Evolutionary conservation across 2,113 vertebrate species (phyloP).

Genomic region (Campylomormyrus tamandua): DNA sequence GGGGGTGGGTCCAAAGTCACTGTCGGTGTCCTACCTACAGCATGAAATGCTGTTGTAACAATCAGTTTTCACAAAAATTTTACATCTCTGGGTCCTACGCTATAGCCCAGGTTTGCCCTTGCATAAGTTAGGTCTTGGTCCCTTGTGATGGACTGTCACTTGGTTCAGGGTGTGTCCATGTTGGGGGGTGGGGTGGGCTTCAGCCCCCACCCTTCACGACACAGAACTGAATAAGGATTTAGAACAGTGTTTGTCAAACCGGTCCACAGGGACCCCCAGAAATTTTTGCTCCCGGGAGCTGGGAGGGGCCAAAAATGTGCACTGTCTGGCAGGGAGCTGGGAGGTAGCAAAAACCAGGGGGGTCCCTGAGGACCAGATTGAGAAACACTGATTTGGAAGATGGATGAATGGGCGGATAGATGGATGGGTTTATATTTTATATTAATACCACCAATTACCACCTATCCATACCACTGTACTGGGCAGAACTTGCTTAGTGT

Average conservation of each 20-base stretch:
- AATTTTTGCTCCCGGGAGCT: neutral
- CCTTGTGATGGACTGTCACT: neutral
- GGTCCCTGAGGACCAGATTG: neutral
- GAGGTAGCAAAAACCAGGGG: neutral
- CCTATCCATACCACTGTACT: neutral
- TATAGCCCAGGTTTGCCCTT: neutral
- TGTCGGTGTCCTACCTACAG: neutral
- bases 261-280: neutral
- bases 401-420: neutral
- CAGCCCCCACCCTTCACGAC: neutral
- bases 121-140: neutral
- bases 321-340: too few species aligned
- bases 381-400: neutral
- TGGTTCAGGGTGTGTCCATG: neutral
- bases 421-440: neutral
- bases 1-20: neutral
- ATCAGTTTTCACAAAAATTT: neutral
- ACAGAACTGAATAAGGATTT: neutral
- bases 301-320: neutral
- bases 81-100: neutral
- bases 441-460: neutral
- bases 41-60: neutral
- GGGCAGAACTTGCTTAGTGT: neutral
- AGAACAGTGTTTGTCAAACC: neutral
- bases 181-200: neutral